Evolutionary conservation across 2,797 vertebrate genomes (phyloP).

Genomic region (Acanthopagrus latus): DNA sequence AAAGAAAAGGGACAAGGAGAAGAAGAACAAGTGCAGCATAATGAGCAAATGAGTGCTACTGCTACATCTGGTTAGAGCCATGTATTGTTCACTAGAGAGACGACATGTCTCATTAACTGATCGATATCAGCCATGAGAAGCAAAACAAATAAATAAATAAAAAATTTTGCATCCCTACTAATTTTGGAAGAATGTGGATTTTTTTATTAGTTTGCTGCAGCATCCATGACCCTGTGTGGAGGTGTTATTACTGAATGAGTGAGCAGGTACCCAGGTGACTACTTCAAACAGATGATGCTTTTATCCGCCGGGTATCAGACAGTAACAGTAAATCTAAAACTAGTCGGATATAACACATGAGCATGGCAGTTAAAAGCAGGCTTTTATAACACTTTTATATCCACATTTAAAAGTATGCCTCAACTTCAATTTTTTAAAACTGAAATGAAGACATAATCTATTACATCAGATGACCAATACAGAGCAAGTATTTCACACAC

Average conservation of each 20-base stretch:
- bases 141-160: no score
- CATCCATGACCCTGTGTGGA: neutral
- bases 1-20: no score
- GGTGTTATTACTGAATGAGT: neutral
- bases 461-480: neutral
- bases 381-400: neutral
- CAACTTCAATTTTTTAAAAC: neutral
- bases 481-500: neutral
- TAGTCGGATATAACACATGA: neutral
- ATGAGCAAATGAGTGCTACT: no score
- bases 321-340: neutral
- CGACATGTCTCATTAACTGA: no score
- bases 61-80: no score
- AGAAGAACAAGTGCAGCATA: no score
- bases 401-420: neutral
- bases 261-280: neutral
- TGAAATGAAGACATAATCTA: neutral
- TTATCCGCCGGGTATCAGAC: neutral
- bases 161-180: no score
- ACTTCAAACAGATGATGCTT: slow-evolving; percentile 4
- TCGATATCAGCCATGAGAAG: no score
- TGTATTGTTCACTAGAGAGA: no score
- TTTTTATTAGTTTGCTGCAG: neutral
- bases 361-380: neutral
- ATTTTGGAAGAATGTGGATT: neutral